These are phyloP conservation scores for Madoqua kirkii DNA, from an alignment of 2,113 vertebrate species.

Conservation along the genomic window DNA sequence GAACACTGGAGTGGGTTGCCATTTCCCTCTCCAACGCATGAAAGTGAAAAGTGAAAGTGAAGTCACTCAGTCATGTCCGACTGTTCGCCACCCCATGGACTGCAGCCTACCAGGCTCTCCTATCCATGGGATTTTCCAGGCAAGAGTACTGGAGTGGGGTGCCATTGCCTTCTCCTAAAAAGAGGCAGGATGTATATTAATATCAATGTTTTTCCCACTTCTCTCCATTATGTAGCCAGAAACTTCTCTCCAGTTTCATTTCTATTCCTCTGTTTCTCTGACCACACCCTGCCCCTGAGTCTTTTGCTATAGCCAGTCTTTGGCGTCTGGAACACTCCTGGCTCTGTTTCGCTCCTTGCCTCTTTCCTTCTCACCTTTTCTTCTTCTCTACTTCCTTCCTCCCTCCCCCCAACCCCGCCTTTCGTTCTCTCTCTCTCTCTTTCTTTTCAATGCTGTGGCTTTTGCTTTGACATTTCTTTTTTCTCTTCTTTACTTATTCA, in stretches of 20 bases:
- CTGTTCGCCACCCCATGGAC: too few species aligned
- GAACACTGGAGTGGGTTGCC: too few species aligned
- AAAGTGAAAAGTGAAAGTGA: too few species aligned
- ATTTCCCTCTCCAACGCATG: too few species aligned
- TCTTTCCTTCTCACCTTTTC: too few species aligned
- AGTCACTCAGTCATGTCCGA: too few species aligned
- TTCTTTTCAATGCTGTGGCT: background rate
- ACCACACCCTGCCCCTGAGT: background rate
- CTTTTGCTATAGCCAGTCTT: background rate
- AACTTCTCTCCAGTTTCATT: background rate
- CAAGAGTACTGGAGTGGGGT: too few species aligned
- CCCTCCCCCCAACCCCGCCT: background rate
- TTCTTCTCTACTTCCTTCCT: background rate
- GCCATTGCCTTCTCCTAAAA: background rate
- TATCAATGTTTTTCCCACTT: background rate
- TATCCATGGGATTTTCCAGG: too few species aligned
- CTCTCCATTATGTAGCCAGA: background rate
- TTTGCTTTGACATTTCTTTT: background rate
- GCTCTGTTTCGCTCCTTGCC: background rate
- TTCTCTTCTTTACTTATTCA: background rate
- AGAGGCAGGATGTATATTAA: background rate
- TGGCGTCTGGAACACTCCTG: background rate
- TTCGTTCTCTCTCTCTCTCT: fast-evolving
- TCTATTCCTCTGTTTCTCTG: background rate
- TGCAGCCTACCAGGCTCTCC: too few species aligned